A percentile compares a stretch with the other conserved stretches of the same genome.
Evolutionary conservation across 1,140 invertebrate genomes (phyloP).

Genomic region (Scaptomyza montana): DNA sequence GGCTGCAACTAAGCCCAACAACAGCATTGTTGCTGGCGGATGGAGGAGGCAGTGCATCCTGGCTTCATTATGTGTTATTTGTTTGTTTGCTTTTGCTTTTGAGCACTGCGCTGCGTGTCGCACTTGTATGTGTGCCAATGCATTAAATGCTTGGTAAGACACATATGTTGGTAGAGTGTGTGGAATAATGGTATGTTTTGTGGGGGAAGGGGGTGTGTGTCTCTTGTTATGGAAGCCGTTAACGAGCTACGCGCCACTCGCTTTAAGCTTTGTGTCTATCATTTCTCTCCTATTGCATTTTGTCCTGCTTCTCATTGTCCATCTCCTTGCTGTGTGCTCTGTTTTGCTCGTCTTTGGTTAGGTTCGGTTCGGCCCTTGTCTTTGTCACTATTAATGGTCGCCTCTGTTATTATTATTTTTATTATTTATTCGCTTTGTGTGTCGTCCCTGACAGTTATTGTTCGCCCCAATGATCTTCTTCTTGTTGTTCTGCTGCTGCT

Average conservation of each 20-base stretch:
- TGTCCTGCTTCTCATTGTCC: neutral
- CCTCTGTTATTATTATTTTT: conserved; percentile 28
- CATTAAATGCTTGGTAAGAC: conserved; percentile 72
- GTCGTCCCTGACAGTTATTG: conserved; percentile 38
- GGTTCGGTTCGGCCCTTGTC: conserved; percentile 33
- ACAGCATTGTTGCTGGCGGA: conserved; percentile 10
- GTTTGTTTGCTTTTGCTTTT: conserved; percentile 53
- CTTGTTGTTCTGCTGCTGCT: neutral
- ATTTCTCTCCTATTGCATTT: conserved; percentile 17
- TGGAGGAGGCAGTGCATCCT: conserved; percentile 8
- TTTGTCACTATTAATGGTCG: conserved; percentile 52
- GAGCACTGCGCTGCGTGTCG: conserved; percentile 31
- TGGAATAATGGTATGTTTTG: too few species aligned
- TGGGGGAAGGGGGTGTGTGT: conserved; percentile 15
- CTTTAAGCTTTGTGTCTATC: conserved; percentile 65
- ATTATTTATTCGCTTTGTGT: conserved; percentile 48
- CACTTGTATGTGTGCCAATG: conserved; percentile 38
- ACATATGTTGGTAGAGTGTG: conserved; percentile 30
- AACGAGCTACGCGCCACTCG: conserved; percentile 64
- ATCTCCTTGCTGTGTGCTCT: conserved; percentile 12
- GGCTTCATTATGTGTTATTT: conserved; percentile 60
- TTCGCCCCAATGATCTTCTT: conserved; percentile 1
- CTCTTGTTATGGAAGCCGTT: conserved; percentile 66
- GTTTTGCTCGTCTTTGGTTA: conserved; percentile 35
- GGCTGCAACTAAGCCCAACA: conserved; percentile 56